Base-by-base conservation (phyloP, 2,888 invertebrate species). In the Agrotis ipsilon region DNA sequence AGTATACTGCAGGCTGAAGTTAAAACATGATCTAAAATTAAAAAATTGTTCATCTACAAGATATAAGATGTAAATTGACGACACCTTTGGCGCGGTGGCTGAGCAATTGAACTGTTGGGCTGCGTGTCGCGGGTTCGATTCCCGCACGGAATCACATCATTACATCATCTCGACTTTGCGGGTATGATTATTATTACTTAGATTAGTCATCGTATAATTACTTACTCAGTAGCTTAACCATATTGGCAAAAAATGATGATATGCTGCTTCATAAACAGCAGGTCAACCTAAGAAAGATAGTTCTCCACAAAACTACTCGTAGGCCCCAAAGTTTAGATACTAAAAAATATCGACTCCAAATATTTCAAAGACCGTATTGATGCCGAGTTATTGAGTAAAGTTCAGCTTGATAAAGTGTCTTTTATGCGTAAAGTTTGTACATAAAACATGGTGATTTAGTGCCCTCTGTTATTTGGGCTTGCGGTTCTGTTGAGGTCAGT, bases 361-460 rank as follows among this genome's bases (percentile, higher is more conserved):
- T 65, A 59, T 68, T 69, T 72, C 64, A 58, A 80, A 81, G 59
- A 77, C 75, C 86, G 78, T 87, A 81, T 86, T 88, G 86, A 75
- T 79, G 78, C 77, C 71, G 81, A 82, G 78, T 82, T 83, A 82
- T 82, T 68, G 76, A 78, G 75, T 77, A 79, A 88, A 85, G 72
- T 88, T 86, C 63, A 69, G 73, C 73, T 84, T 87, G 86, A 87
- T 86, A 87, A 84, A 88, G 82, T 83, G 83, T 82, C 85, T 82
- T 89, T 86, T 86, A 88, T 86, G 83, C 63, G 72, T 72, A 82
- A 89, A 89, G 81, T 89, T 89, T 79, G 74, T 73, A 71, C 84
- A 89, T 88, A 88, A 89, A 89, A 86, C 86, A 88, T 76, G 83
- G 80, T 88, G 86, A 88, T 89, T 85, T 86, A 86, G 72, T 63